Base-by-base conservation (phyloP, 1,140 invertebrate genomes). In the Ladona fulva region DNA sequence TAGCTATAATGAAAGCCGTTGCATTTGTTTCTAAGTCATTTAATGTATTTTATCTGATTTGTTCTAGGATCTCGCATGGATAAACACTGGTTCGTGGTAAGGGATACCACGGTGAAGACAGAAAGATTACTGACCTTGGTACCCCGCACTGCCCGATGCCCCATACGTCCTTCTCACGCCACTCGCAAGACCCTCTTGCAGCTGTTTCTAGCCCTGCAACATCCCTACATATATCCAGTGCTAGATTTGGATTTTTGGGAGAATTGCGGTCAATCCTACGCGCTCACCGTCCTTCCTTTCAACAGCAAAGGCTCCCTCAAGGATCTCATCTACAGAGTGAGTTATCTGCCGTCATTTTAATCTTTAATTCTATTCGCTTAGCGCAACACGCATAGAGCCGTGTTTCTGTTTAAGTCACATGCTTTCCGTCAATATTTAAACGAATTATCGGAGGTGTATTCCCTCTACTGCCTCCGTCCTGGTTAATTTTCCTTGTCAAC, bases 141-240 rank as follows among this genome's bases (percentile, higher is more conserved):
- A 80, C 91, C 91, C 6, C 84, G 90, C 59, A 88, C 87, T 78
- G 84, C 87, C 79, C 88, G 88, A 76, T 90, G 91, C 82, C 84
- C 87, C 78, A 80, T 89, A 80, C 82, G 84, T 76, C 80, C 86
- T 82, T 82, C 85, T 78, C 82, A 85, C 6, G 82, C 85, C 42
- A 92, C 89, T 0, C 86, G 88, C 78, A 88, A 89, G 25, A 90
- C 91, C 3, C 87, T 96, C 6, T 88, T 94, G 83, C 92, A 95
- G 82, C 86, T 97, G 73, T 94, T 97, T 81, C 88, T 93, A 75
- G 91, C 92, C 6, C 87, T 97, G 8, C 94, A 96, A 84, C 95
- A 97, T 86, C 95, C 95, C 0, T 96, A 97, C 83, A 93, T 97
- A 77, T 95, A 94, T 85, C 95, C 95, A 0, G 90, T 96, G 1